Conservation (phyloP, 2,797 vertebrate species). For the Urosaurus nigricauda region DNA sequence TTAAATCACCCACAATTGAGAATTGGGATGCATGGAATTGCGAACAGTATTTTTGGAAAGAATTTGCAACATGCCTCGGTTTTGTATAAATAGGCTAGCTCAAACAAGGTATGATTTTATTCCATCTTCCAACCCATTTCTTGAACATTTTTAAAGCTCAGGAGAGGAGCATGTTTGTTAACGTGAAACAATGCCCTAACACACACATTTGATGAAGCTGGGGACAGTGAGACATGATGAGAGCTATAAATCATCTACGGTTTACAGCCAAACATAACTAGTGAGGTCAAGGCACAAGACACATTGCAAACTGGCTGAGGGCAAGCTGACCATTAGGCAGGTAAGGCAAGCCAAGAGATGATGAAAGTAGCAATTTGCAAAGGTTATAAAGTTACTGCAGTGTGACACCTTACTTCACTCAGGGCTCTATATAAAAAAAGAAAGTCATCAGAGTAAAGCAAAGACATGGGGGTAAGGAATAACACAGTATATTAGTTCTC, state of each 20-base stretch:
- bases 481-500: background rate
- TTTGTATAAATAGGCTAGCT: slow-evolving; percentile 39
- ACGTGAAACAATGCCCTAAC: slow-evolving; percentile 1
- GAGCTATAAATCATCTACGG: background rate
- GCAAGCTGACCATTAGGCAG: slow-evolving; percentile 3
- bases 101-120: background rate
- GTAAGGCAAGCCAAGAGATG: background rate
- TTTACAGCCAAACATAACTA: slow-evolving; percentile 11
- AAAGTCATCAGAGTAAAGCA: background rate
- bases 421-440: background rate
- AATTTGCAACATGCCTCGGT: slow-evolving; percentile 34
- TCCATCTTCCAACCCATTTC: background rate
- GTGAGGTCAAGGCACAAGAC: slow-evolving; percentile 3
- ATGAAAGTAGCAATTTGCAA: background rate
- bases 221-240: background rate
- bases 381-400: background rate
- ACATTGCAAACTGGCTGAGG: background rate
- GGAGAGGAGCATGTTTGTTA: background rate
- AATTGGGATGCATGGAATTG: slow-evolving; percentile 2
- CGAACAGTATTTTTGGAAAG: background rate
- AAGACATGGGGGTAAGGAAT: background rate
- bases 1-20: slow-evolving; percentile 19
- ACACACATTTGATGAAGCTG: background rate
- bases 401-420: background rate
- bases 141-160: slow-evolving; percentile 1